Base-by-base conservation (phyloP, 2,797 vertebrate species). In the Phataginus tricuspis region DNA sequence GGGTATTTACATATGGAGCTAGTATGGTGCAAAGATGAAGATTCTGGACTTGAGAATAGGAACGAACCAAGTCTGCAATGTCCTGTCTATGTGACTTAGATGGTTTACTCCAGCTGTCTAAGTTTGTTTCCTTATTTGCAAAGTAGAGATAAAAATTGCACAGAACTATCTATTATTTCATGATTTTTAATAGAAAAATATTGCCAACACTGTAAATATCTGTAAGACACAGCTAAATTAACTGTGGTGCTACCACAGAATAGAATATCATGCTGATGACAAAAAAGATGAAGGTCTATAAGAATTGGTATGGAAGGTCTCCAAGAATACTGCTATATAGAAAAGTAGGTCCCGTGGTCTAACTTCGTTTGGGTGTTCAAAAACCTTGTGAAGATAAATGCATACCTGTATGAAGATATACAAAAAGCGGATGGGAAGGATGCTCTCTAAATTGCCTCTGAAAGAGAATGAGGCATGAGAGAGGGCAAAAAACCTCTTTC, bases 71-170 rank as follows among this genome's bases (percentile, higher is more conserved):
- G 71, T 90, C 89, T 77, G 2, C 12, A 9, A 55, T 16, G 61
- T 31, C 34, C 34, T 45, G 14, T 45, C 57, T 84, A 2, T 42
- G 42, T 25, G 37, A 74, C 51, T 79, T 90, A 12, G 4, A 1
- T 57, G 42, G 59, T 74, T 93, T n/a, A 88, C 64, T 75, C 85
- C 51, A 90, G n/a, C 25, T 86, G 19, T 77, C 84, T 57, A 34
- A 59, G 31, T 23, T 78, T 77, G 8, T 91, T 91, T 74, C 34
- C 61, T 86, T 14, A 55, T 61, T 15, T 66, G 49, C 14, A 82
- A 91, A 57, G 13, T 51, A 72, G 88, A 86, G 69, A 91, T 90
- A 74, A 83, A 91, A 89, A 74, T 45, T 68, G n/a, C 18, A 89
- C 51, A 78, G n/a, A 85, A 88, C 14, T 66, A 71, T 53, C 84